Conservation (phyloP, 2,888 invertebrate genomes). For the Oligia fasciuncula region DNA sequence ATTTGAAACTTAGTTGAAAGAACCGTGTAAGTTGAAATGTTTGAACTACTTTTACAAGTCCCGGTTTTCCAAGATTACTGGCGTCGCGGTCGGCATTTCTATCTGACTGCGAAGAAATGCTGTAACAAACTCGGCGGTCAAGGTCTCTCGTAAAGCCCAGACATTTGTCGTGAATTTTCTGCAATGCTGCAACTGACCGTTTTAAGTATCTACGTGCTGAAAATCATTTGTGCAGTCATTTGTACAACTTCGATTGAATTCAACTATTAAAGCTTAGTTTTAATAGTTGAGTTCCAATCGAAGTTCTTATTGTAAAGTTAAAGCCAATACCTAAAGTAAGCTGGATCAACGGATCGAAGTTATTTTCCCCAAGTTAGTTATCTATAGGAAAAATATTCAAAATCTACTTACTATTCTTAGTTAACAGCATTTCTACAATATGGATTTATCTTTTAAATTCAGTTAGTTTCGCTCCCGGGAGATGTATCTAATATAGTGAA, state of each 20-base stretch:
- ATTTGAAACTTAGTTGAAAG: neutral
- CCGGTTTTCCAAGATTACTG: neutral
- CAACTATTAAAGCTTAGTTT: neutral
- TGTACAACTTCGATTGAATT: neutral
- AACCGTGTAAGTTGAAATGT: neutral
- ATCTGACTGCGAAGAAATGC: constrained; percentile 23
- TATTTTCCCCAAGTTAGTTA: neutral
- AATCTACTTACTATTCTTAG: constrained; percentile 1
- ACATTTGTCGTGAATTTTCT: constrained; percentile 27
- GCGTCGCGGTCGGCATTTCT: constrained; percentile 7
- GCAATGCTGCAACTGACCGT: neutral
- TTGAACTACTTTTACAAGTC: neutral
- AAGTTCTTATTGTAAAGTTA: neutral
- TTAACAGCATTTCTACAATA: constrained; percentile 18
- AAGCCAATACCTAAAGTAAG: neutral
- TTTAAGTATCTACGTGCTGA: neutral
- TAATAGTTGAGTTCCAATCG: too few species aligned
- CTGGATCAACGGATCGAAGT: neutral
- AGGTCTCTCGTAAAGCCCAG: constrained; percentile 28
- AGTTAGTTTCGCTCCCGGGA: constrained; percentile 24
- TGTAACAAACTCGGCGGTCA: constrained; percentile 21
- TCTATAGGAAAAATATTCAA: constrained; percentile 3
- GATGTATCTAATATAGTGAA: constrained; percentile 13
- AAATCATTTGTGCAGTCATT: constrained; percentile 25
- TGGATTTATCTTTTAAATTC: constrained; percentile 37